Evolutionary conservation across 2,113 vertebrate species (phyloP).

Genomic region (Marcusenius ussheri): DNA sequence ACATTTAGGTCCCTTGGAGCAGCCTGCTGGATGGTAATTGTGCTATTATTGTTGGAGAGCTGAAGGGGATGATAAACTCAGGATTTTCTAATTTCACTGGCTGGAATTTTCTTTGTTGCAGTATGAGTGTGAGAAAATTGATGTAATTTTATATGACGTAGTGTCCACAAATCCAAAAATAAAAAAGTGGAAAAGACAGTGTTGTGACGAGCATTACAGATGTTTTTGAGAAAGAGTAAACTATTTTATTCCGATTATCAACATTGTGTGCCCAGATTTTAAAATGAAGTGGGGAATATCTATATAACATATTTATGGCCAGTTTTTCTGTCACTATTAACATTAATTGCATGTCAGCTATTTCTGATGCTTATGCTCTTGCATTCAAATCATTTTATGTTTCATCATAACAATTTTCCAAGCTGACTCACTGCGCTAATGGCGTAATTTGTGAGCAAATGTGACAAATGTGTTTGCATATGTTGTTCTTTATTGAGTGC

Average conservation of each 20-base stretch:
- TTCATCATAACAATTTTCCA: neutral
- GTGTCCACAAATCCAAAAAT: neutral
- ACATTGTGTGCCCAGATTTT: neutral
- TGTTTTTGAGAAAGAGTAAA: neutral
- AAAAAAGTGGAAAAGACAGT: neutral
- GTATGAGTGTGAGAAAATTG: neutral
- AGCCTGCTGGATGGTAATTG: neutral
- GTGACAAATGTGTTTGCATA: neutral
- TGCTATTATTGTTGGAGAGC: neutral
- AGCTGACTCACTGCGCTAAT: neutral
- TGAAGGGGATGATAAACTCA: neutral
- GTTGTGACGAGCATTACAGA: neutral
- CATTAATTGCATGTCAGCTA: neutral
- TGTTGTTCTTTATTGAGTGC: neutral
- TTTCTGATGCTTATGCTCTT: neutral
- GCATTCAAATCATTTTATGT: neutral
- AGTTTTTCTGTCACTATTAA: neutral
- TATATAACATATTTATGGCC: neutral
- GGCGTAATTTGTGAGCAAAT: neutral
- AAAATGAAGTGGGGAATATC: neutral
- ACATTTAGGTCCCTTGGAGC: neutral
- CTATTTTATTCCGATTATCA: neutral
- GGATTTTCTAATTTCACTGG: neutral
- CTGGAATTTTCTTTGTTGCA: neutral
- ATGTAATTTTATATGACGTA: neutral